Evolutionary conservation across 2,797 vertebrate species (phyloP).

Genomic region (Ctenopoma multispine): DNA sequence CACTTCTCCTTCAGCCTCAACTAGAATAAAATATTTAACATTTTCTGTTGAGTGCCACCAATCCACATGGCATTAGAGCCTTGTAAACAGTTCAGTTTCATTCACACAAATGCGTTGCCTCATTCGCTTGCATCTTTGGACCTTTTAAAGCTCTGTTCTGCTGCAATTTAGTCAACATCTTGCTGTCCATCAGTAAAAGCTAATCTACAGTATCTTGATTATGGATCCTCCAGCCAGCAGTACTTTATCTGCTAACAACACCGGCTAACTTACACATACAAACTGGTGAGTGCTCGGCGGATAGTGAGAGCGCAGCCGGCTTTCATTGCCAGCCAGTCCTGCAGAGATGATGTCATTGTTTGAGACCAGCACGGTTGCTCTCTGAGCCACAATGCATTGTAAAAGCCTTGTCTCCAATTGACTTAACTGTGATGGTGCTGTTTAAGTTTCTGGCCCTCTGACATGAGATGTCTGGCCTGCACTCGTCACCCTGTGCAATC

Average conservation of each 20-base stretch:
- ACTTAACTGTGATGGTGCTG: conserved; percentile 10
- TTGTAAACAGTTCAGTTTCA: conserved; percentile 1
- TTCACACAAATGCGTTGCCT: background rate
- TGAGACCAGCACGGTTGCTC: conserved; percentile 41
- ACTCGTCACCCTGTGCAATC: conserved; percentile 9
- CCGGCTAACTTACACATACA: conserved; percentile 15
- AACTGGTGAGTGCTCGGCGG: conserved; percentile 19
- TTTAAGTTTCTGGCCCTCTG: conserved; percentile 25
- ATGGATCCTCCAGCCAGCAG: conserved; percentile 4
- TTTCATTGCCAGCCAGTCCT: conserved; percentile 71
- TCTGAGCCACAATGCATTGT: conserved; percentile 32
- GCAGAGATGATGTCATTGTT: conserved; percentile 86
- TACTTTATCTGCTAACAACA: conserved; percentile 1
- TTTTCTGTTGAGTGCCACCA: background rate
- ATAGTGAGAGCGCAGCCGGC: conserved; percentile 32
- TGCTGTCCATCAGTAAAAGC: background rate
- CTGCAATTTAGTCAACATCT: background rate
- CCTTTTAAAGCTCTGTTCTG: background rate
- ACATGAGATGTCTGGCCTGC: conserved; percentile 20
- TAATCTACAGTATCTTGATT: conserved; percentile 13
- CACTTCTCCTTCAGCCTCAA: conserved; percentile 20
- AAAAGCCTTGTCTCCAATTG: conserved; percentile 13
- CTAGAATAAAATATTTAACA: conserved; percentile 7
- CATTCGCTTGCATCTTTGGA: rapidly evolving
- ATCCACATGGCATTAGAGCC: background rate